Evolutionary conservation across 2,113 vertebrate genomes (phyloP).

Genomic region (Bettongia penicillata): DNA sequence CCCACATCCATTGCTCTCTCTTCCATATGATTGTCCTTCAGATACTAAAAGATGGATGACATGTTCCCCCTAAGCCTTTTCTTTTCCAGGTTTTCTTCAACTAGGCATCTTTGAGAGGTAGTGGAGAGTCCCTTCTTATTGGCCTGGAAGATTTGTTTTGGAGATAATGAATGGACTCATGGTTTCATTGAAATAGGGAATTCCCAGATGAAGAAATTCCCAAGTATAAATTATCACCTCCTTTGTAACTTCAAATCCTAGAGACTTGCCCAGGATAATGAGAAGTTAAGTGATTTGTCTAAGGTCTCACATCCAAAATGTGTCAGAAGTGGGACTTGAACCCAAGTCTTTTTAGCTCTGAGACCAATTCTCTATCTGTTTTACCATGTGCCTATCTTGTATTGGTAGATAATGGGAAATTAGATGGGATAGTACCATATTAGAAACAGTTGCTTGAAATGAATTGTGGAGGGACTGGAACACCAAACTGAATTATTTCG

Average conservation of each 20-base stretch:
- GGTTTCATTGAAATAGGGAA: neutral
- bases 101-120: neutral
- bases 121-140: neutral
- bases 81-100: neutral
- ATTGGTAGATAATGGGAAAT: neutral
- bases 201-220: neutral
- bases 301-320: neutral
- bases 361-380: neutral
- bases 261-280: neutral
- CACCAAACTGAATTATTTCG: neutral
- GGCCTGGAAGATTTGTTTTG: neutral
- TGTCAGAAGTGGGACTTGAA: neutral
- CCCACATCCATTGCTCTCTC: neutral
- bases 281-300: neutral
- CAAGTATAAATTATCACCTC: neutral
- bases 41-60: neutral
- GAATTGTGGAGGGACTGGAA: neutral
- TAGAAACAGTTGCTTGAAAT: neutral
- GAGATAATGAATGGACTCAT: neutral
- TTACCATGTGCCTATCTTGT: neutral
- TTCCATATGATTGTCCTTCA: neutral
- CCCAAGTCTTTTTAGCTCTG: neutral
- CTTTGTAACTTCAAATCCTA: neutral
- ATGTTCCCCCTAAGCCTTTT: neutral
- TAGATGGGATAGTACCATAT: neutral